phyloP scores from a whole-genome alignment of 2,797 vertebrate species.

The Sandelia bainsii region DNA sequence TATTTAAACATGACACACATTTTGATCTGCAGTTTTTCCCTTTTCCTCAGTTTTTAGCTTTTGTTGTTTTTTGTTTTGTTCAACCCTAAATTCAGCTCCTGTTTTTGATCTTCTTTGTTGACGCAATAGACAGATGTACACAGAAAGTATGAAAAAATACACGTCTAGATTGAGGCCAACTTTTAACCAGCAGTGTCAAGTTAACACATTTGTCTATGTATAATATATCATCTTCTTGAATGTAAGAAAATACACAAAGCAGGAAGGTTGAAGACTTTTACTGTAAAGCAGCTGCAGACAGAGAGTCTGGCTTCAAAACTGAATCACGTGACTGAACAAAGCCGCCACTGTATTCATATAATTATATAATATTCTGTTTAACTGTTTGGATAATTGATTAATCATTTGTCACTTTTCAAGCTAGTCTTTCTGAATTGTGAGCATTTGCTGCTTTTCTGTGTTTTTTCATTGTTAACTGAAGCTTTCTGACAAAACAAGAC shows the following conservation, averaged over 20 bases:
- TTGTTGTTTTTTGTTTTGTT: not conserved
- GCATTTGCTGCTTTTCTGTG: not conserved
- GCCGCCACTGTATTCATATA: not conserved
- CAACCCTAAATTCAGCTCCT: not conserved
- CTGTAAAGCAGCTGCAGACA: not conserved
- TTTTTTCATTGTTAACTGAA: not conserved
- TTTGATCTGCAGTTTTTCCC: constrained; percentile 20
- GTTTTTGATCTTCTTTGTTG: not conserved
- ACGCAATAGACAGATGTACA: too few relatives aligned
- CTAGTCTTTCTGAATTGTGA: not conserved
- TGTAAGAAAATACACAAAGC: not conserved
- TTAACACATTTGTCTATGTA: not conserved
- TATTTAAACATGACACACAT: constrained; percentile 34
- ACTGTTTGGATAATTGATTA: not conserved
- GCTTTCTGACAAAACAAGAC: not conserved
- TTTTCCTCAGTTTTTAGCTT: not conserved
- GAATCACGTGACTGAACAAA: not conserved
- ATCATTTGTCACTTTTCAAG: not conserved
- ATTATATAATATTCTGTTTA: not conserved
- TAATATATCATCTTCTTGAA: not conserved
- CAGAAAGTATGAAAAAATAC: not conserved
- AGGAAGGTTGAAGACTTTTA: not conserved
- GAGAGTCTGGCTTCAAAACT: not conserved
- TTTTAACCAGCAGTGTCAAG: constrained; percentile 9
- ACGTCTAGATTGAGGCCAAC: not conserved